A percentile compares a stretch with the other conserved stretches of the same genome.
phyloP scores from a whole-genome alignment of 2,888 invertebrate species.

The Embidobia sp. region DNA sequence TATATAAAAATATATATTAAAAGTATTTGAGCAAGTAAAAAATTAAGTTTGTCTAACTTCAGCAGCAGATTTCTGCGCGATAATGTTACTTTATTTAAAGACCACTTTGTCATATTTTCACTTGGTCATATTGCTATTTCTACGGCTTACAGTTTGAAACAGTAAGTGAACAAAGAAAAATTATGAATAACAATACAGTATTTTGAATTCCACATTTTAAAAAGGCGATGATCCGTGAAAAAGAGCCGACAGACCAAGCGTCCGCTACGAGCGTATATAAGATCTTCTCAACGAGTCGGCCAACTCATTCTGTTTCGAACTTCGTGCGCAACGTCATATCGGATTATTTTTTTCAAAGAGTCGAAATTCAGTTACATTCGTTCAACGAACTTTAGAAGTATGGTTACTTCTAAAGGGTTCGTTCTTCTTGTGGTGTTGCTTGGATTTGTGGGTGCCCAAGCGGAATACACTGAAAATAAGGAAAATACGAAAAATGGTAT shows the following conservation, averaged over 20 bases:
- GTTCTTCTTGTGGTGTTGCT: conserved; percentile 43
- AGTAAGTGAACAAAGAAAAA: conserved; percentile 39
- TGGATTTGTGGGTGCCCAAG: conserved; percentile 38
- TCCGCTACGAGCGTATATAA: conserved; percentile 61
- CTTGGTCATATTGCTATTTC: no score
- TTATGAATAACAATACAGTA: conserved; percentile 40
- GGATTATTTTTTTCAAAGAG: conserved; percentile 44
- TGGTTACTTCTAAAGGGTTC: conserved; percentile 62
- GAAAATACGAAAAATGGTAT: conserved; percentile 20
- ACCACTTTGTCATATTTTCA: no score
- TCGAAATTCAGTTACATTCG: conserved; percentile 41
- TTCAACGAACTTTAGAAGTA: conserved; percentile 60
- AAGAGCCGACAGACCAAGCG: conserved; percentile 44
- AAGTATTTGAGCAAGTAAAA: no score
- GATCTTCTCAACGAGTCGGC: conserved; percentile 58
- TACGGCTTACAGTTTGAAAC: background rate
- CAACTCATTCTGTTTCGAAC: conserved; percentile 63
- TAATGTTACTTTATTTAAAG: no score
- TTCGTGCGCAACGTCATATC: conserved; percentile 53
- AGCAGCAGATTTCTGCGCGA: no score
- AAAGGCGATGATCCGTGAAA: conserved; percentile 61
- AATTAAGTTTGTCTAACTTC: no score
- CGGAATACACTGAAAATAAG: conserved; percentile 15
- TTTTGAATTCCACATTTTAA: conserved; percentile 52
- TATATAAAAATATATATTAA: no score